Percentiles rank a stretch among this genome's conserved stretches.
Evolutionary conservation across 2,888 invertebrate species (phyloP).

Genomic region (Pristionchus maxplancki): DNA sequence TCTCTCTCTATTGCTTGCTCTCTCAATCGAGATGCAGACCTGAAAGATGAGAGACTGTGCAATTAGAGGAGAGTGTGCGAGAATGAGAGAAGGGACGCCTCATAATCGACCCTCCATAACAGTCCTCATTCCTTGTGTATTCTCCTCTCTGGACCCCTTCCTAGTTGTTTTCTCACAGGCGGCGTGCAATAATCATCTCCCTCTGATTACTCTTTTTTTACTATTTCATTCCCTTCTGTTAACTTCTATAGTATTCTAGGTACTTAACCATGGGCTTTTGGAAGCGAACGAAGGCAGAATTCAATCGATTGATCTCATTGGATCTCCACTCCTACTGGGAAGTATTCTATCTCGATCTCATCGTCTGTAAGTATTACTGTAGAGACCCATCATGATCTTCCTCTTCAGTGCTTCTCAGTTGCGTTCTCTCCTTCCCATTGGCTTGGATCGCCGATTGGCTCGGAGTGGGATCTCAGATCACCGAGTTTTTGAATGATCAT

Average conservation of each 20-base stretch:
- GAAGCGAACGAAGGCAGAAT: neutral
- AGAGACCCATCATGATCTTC: neutral
- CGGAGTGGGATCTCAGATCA: neutral
- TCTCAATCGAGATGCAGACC: neutral
- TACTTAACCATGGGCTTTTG: conserved; percentile 5
- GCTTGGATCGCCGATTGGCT: neutral
- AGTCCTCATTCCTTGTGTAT: neutral
- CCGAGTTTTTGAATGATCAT: neutral
- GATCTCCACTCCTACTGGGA: conserved; percentile 19
- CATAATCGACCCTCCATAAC: neutral
- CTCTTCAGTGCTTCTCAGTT: neutral
- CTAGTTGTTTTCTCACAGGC: neutral
- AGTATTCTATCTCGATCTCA: neutral
- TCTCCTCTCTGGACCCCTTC: neutral
- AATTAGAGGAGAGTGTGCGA: neutral
- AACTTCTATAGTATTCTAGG: neutral
- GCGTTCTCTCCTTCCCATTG: neutral
- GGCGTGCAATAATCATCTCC: neutral
- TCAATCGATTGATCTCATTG: neutral
- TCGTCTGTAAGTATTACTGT: neutral
- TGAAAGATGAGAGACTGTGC: neutral
- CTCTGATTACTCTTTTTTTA: neutral
- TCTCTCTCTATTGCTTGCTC: neutral
- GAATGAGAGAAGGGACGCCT: neutral
- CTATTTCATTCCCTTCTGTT: neutral